Evolutionary conservation across 2,888 invertebrate species (phyloP).

Genomic region (Lycia hirtaria): DNA sequence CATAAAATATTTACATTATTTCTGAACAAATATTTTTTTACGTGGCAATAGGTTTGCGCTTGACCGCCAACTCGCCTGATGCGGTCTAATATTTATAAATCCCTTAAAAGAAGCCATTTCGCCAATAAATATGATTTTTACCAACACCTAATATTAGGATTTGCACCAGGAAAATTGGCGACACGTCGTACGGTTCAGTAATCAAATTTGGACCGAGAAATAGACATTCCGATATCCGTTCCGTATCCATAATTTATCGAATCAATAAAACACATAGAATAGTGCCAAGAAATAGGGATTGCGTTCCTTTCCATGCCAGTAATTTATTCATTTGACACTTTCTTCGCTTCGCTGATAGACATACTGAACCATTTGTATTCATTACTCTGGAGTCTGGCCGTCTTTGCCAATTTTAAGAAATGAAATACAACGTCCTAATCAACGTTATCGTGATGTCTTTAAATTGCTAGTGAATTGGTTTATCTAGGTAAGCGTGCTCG

Average conservation of each 20-base stretch:
- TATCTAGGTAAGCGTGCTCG: too few relatives aligned
- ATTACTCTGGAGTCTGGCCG: constrained; percentile 4
- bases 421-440: background rate
- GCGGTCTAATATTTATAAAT: too few relatives aligned
- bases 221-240: constrained; percentile 32
- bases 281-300: constrained; percentile 30
- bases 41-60: too few relatives aligned
- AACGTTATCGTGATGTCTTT: too few relatives aligned
- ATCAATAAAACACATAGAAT: constrained; percentile 35
- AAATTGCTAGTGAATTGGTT: too few relatives aligned
- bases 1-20: too few relatives aligned
- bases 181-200: constrained; percentile 31
- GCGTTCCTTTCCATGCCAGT: constrained; percentile 16
- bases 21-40: too few relatives aligned
- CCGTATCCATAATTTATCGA: constrained; percentile 34
- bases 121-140: background rate
- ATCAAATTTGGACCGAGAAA: constrained; percentile 33
- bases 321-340: constrained; percentile 26
- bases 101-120: background rate
- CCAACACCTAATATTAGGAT: constrained; percentile 3
- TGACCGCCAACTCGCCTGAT: too few relatives aligned
- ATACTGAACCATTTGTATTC: constrained; percentile 9
- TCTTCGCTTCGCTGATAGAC: constrained; percentile 12
- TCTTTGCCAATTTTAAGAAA: background rate
- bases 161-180: constrained; percentile 20